phyloP scores from a whole-genome alignment of 2,113 vertebrate species.

The Serinus canaria region DNA sequence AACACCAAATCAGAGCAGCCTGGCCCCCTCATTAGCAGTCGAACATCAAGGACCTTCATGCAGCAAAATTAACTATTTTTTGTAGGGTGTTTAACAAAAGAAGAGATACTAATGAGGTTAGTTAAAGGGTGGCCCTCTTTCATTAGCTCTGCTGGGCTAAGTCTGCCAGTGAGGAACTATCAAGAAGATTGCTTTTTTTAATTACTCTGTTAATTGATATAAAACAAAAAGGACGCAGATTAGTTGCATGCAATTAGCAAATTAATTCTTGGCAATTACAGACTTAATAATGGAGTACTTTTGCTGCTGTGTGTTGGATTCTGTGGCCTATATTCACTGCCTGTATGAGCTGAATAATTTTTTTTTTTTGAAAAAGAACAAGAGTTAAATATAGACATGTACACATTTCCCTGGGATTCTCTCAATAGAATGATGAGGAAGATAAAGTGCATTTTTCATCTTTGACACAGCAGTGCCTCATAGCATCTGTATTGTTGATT shows the following conservation, averaged over 20 bases:
- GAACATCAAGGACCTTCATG: slow-evolving; percentile 42
- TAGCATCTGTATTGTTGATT: not conserved
- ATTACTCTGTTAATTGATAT: slow-evolving; percentile 95
- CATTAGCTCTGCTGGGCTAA: slow-evolving; percentile 58
- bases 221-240: slow-evolving; percentile 88
- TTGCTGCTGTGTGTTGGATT: slow-evolving; percentile 72
- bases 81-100: slow-evolving; percentile 50
- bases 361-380: slow-evolving; percentile 2
- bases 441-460: not conserved
- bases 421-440: not conserved
- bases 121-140: slow-evolving; percentile 63
- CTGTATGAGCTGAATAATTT: slow-evolving; percentile 30
- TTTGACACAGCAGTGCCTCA: not conserved
- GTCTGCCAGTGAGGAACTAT: slow-evolving; percentile 66
- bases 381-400: slow-evolving; percentile 22
- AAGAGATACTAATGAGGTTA: slow-evolving; percentile 66
- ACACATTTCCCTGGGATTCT: not conserved
- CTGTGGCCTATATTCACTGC: slow-evolving; percentile 49
- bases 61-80: slow-evolving; percentile 69
- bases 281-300: slow-evolving; percentile 85
- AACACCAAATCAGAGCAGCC: not conserved
- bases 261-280: slow-evolving; percentile 88
- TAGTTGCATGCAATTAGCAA: slow-evolving; percentile 93
- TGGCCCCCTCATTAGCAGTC: slow-evolving; percentile 60
- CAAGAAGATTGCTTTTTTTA: slow-evolving; percentile 80